Evolutionary conservation across 1,140 invertebrate species (phyloP).

Genomic region (Drosophila insularis): DNA sequence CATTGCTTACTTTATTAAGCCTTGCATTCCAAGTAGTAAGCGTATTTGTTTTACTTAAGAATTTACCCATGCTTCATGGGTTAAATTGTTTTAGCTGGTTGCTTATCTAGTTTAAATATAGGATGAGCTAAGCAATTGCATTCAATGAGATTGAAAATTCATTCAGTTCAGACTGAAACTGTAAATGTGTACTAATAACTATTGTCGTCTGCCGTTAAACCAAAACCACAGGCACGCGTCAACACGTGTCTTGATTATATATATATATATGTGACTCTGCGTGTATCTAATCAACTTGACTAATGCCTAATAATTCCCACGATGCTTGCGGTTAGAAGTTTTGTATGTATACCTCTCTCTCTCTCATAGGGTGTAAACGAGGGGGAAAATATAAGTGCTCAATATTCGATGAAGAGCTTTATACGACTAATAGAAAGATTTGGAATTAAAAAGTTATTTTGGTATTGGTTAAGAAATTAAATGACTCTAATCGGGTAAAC

Average conservation of each 20-base stretch:
- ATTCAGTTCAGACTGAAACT: not conserved
- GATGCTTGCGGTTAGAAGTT: slow-evolving; percentile 24
- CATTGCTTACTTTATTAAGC: slow-evolving; percentile 2
- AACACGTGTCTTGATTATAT: slow-evolving; percentile 7
- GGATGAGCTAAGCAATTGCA: not conserved
- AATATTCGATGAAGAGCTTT: too few species aligned
- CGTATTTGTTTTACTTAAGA: not conserved
- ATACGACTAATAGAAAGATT: too few species aligned
- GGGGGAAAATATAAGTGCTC: too few species aligned
- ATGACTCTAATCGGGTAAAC: too few species aligned
- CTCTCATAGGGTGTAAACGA: too few species aligned
- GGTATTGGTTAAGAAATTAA: too few species aligned
- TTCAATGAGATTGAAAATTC: not conserved
- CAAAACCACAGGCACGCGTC: slow-evolving; percentile 38
- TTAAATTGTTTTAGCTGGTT: not conserved
- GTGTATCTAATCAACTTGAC: slow-evolving; percentile 20
- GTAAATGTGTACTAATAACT: not conserved
- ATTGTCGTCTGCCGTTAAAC: not conserved
- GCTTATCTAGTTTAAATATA: not conserved
- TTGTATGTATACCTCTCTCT: not conserved
- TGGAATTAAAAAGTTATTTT: too few species aligned
- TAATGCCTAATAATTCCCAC: slow-evolving; percentile 40
- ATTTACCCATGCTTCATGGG: slow-evolving; percentile 13
- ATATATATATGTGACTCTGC: slow-evolving; percentile 9
- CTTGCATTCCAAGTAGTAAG: slow-evolving; percentile 14